Conservation (phyloP, 2,113 vertebrate genomes). For the Turdus rufiventris region DNA sequence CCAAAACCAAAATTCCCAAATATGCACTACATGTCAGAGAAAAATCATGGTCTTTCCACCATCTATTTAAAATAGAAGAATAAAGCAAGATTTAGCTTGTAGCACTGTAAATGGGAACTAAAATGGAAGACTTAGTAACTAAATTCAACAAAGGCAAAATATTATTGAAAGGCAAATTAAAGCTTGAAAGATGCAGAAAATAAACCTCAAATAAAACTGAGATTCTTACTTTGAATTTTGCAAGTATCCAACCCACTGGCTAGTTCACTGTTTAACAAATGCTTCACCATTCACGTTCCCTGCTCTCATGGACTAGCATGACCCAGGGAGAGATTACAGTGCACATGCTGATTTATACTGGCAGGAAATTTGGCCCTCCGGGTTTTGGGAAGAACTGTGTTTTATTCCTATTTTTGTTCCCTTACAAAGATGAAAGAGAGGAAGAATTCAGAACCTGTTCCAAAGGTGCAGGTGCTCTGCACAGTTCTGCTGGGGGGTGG, state of each 20-base stretch:
- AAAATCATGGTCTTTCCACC: not conserved
- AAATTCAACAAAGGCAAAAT: not conserved
- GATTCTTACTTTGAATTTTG: not conserved
- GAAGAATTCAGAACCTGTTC: slow-evolving; percentile 58
- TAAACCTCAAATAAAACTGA: not conserved
- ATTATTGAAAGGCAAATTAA: not conserved
- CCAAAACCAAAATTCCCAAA: not conserved
- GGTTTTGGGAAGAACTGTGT: slow-evolving; percentile 7
- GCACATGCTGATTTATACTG: not conserved
- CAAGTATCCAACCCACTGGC: not conserved
- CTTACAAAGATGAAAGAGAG: slow-evolving; percentile 29
- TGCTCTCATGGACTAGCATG: not conserved
- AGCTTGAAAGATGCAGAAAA: not conserved
- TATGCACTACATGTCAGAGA: not conserved
- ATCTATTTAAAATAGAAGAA: not conserved
- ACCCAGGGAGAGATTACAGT: not conserved
- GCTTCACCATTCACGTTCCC: not conserved
- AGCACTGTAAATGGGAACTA: not conserved
- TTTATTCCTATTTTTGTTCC: slow-evolving; percentile 39
- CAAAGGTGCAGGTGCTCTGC: slow-evolving; percentile 45
- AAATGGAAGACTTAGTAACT: not conserved
- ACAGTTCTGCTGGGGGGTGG: slow-evolving; percentile 24
- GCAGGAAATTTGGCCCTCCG: slow-evolving; percentile 25
- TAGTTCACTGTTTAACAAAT: not conserved
- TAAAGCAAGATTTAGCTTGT: not conserved